A percentile compares a stretch with the other conserved stretches of the same genome.
Conservation (phyloP, 2,888 invertebrate genomes). For the Hydriomena furcata region DNA sequence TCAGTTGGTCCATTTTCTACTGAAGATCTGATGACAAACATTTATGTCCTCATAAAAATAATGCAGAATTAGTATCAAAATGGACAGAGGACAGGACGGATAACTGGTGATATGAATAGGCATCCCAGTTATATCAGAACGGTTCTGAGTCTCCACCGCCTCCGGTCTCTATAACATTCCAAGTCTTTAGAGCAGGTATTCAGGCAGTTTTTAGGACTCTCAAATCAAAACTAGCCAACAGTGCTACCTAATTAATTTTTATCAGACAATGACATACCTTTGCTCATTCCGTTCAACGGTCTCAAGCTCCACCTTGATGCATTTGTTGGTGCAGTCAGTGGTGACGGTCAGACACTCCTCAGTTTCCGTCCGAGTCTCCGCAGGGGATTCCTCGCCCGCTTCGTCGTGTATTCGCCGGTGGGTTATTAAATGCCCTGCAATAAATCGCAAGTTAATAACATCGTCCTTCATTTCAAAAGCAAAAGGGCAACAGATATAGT, state of each 20-base stretch:
- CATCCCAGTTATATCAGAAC: too few relatives aligned
- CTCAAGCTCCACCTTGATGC: constrained; percentile 59
- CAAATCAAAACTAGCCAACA: too few relatives aligned
- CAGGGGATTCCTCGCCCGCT: constrained; percentile 59
- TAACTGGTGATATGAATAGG: too few relatives aligned
- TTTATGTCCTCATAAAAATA: background rate
- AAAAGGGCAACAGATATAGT: too few relatives aligned
- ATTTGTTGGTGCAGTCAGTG: constrained; percentile 62
- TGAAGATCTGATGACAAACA: constrained; percentile 46
- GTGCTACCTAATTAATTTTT: too few relatives aligned
- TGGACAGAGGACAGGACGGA: too few relatives aligned
- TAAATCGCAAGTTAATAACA: background rate
- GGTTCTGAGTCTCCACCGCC: too few relatives aligned
- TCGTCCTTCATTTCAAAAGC: too few relatives aligned
- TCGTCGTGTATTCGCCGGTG: constrained; percentile 90
- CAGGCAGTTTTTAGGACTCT: too few relatives aligned
- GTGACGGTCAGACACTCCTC: constrained; percentile 45
- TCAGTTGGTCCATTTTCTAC: constrained; percentile 58
- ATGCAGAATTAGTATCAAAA: too few relatives aligned
- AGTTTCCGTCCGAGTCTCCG: constrained; percentile 57
- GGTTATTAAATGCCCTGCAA: constrained; percentile 88
- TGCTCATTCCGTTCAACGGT: constrained; percentile 57
- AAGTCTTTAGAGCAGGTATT: too few relatives aligned
- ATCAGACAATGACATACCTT: constrained; percentile 46
- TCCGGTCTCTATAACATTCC: too few relatives aligned